Base-by-base conservation (phyloP, 2,113 vertebrate species). In the Mus musculus region DNA sequence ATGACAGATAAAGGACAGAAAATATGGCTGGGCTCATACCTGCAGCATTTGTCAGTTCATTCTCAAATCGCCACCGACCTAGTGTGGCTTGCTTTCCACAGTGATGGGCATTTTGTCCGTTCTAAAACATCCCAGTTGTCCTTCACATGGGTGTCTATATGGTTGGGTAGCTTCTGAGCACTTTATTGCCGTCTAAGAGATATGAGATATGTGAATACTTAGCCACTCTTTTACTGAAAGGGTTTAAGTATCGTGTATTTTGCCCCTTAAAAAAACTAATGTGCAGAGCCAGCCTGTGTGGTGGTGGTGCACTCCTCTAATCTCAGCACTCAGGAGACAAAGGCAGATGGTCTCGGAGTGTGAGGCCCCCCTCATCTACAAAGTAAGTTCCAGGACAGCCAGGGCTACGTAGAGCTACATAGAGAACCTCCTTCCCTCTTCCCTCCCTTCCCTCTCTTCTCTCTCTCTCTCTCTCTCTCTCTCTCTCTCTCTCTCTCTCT, bases 201-300 rank as follows among this genome's bases (percentile, higher is more conserved):
- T 13, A 54, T 76, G 69, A 33, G 39, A 36, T 67, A 36, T 78
- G 71, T 84, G 67, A 46, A 26, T 46, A 39, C 26, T 71, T 92
- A 71, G 13, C 3, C 39, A 82, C 22, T 30, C 77, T 89, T 93
- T 89, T 93, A 94, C 46, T 94, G 46, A 36, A 24, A 46, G 14
- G 59, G 52, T 56, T 39, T 63, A 22, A 56, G 11, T 80, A 54
- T 19, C 17, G 20, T 12, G 9, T 5, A 19, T 56, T 52, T 24
- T 81, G 52, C 19, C 30, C 52, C 52, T 54, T 54, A 56, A 56
- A n/a, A 78, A 49, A 77, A 78, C 7, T 33, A 78, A 36, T 33
- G 76, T 78, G 30, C 28, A 8, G 7, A 49, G 42, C 42, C 7
- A 10, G 16, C 5, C 36, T 20, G 4, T 67, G 69, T 72, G 69